Percentiles rank a stretch among this genome's conserved stretches.
phyloP scores from a whole-genome alignment of 2,888 invertebrate genomes.

The Agriopis leucophaearia region DNA sequence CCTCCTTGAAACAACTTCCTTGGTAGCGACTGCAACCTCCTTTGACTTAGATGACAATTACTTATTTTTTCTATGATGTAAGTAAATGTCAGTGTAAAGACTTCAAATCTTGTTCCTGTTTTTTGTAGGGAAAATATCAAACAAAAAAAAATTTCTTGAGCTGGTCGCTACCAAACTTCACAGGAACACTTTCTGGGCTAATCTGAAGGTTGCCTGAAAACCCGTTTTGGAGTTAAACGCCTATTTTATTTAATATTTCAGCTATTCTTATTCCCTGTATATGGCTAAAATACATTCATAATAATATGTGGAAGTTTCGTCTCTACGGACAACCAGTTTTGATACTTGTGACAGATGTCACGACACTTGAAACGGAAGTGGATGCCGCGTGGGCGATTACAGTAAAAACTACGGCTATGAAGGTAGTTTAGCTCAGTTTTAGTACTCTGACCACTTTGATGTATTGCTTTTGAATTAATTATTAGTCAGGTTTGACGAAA shows the following conservation, averaged over 20 bases:
- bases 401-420: constrained; percentile 29
- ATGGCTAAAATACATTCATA: not conserved
- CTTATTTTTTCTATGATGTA: too few species aligned
- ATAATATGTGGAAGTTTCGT: constrained; percentile 7
- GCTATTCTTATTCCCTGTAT: not conserved
- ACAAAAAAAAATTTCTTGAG: too few species aligned
- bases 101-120: too few species aligned
- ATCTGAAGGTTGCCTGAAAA: too few species aligned
- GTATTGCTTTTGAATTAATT: constrained; percentile 24
- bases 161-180: too few species aligned
- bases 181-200: too few species aligned
- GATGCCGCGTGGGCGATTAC: constrained; percentile 22
- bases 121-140: too few species aligned
- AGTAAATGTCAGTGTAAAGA: too few species aligned
- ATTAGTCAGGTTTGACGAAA: not conserved
- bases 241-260: not conserved
- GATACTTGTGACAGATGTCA: constrained; percentile 29
- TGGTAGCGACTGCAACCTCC: too few species aligned
- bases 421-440: constrained; percentile 8
- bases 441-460: constrained; percentile 16
- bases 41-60: too few species aligned
- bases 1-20: too few species aligned
- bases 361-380: constrained; percentile 22
- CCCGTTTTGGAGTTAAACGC: too few species aligned
- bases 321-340: constrained; percentile 20